Conservation (phyloP, 2,888 invertebrate species). For the Sycophila texana region DNA sequence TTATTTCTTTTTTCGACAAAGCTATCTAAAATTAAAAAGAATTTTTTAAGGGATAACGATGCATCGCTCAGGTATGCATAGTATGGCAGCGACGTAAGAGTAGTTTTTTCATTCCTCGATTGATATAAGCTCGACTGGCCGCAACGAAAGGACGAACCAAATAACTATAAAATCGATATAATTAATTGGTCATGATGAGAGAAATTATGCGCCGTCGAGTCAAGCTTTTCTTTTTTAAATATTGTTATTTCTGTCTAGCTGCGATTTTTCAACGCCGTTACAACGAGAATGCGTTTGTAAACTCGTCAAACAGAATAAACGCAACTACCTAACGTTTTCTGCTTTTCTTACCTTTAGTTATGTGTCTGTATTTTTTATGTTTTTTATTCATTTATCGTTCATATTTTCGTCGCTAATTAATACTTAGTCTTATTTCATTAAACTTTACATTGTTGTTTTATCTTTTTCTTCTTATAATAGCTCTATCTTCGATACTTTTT, state of each 20-base stretch:
- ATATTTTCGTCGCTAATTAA: conserved; percentile 53
- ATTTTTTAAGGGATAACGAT: conserved; percentile 56
- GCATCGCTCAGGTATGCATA: conserved; percentile 62
- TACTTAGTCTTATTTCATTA: conserved; percentile 56
- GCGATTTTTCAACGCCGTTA: conserved; percentile 40
- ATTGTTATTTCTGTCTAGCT: conserved; percentile 26
- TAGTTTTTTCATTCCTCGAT: conserved; percentile 48
- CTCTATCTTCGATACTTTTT: conserved; percentile 49
- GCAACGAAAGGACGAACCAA: conserved; percentile 42
- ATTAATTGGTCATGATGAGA: conserved; percentile 48
- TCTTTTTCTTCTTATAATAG: conserved; percentile 50
- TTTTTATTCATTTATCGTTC: conserved; percentile 44
- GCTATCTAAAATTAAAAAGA: conserved; percentile 54
- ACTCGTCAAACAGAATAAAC: conserved; percentile 65
- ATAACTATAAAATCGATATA: conserved; percentile 38
- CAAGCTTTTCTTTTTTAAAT: conserved; percentile 37
- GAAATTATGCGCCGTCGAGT: conserved; percentile 39
- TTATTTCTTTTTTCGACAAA: conserved; percentile 55
- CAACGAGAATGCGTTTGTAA: conserved; percentile 44
- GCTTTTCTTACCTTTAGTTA: conserved; percentile 53
- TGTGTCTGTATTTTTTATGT: conserved; percentile 56
- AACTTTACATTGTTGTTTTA: conserved; percentile 56
- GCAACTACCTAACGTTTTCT: conserved; percentile 62
- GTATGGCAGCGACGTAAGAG: conserved; percentile 69
- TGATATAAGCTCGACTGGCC: conserved; percentile 40